Percentiles rank a stretch among this genome's conserved stretches.
phyloP scores from a whole-genome alignment of 35 echinoderm and acorn worm species.

The Holothuria glaberrima region DNA sequence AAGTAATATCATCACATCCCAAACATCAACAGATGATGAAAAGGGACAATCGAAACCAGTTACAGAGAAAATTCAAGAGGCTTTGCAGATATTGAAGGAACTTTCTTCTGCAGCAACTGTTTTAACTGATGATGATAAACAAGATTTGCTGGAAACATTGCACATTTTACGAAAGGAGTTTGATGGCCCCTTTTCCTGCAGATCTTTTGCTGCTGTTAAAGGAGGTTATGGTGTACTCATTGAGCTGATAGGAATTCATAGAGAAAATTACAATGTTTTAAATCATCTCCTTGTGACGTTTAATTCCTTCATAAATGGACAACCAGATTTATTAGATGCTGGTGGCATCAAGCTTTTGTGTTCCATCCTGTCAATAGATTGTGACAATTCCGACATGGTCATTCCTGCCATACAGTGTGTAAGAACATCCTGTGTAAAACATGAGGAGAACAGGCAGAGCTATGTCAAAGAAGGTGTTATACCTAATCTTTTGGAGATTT shows the following conservation, averaged over 20 bases:
- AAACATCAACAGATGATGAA: neutral
- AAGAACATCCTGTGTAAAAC: constrained; percentile 80
- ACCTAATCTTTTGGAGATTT: constrained; percentile 40
- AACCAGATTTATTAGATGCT: constrained; percentile 81
- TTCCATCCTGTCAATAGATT: constrained; percentile 53
- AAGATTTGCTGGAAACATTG: constrained; percentile 37
- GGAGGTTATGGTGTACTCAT: constrained; percentile 35
- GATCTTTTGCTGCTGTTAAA: constrained; percentile 17
- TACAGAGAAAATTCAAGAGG: constrained; percentile 29
- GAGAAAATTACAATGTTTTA: neutral
- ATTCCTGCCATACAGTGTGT: constrained; percentile 50
- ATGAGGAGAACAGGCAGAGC: constrained; percentile 82
- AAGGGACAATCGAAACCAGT: constrained; percentile 8
- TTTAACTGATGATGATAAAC: constrained; percentile 55
- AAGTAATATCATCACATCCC: constrained; percentile 72
- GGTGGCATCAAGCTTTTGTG: constrained; percentile 66
- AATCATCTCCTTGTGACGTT: constrained; percentile 44
- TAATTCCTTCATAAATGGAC: constrained; percentile 81
- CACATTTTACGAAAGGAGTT: constrained; percentile 35
- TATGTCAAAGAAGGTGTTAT: constrained; percentile 80
- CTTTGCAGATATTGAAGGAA: constrained; percentile 26
- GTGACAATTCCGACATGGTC: neutral
- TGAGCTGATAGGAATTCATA: neutral
- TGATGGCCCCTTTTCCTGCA: neutral
- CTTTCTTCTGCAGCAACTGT: neutral